Evolutionary conservation across 2,888 invertebrate genomes (phyloP), one percentile per base, ranked within the genome.

Genomic region (Drosophila helvetica): DNA sequence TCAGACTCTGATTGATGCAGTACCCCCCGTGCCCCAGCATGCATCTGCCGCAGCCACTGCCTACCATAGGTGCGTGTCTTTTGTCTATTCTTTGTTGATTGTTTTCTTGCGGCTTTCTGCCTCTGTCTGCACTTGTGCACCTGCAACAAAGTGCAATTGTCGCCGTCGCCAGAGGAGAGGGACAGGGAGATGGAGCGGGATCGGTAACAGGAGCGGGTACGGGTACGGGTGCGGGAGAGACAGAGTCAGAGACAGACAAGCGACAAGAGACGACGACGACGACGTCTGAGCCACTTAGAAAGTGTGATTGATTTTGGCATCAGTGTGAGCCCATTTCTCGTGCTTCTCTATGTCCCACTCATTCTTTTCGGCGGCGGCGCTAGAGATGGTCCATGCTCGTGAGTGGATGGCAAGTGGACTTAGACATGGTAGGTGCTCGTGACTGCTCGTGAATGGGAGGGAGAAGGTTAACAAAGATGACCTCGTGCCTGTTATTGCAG

Each of bases 221-320:
- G 17, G 17, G 6, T 3, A 12, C 1, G 33, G 17, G 51, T 50
- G 30, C 50, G 27, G 33, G 18, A 10, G 47, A 38, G 33, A 38
- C 18, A 61, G 61, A 22, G 22, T 5, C 22, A 27, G 8, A 27
- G 27, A 27, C 27, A 47, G 46, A 27, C 33, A 2, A 18, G 18
- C 18, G 17, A 38, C 22, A 7, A 22, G 3, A 10, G 33, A 43
- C 55, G 19, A 27, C 58, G 59, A 56, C 59, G 62, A 67, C 79
- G 25, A 64, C 64, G 63, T 63, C 61, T 68, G 68, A 65, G 66
- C 65, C 79, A 80, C 86, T 84, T 88, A 88, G 90, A 90, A 90
- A 90, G 89, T 90, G 86, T 87, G 88, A 89, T 90, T 89, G 88
- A 90, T 90, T 89, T 82, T 80, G 84, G 83, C 88, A 82, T 80